Evolutionary conservation across 1,140 invertebrate species (phyloP), one percentile per base, ranked within the genome.

Genomic region (Whitmania pigra): DNA sequence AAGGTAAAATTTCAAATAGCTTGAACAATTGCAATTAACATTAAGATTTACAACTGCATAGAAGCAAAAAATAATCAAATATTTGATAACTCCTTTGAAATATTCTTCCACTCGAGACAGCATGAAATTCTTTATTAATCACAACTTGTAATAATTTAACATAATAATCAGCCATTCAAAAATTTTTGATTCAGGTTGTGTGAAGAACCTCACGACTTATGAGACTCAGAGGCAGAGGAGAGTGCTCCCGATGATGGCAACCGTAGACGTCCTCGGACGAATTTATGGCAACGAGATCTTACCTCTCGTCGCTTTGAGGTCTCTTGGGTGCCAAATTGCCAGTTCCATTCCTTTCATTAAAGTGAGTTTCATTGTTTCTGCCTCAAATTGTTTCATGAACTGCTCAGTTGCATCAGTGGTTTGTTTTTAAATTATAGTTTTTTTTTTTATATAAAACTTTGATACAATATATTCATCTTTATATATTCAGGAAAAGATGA

Each of bases 241-340:
- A 77, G 94, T 95, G 81, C 83, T 97, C 25, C 90, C 93, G 4
- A 89, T 90, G 0, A 90, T 96, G 87, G 77, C 90, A 0, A 88
- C 88, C 1, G 88, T 96, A 7, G 93, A 99, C 82, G 88, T 87
- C 11, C 82, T 99, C 29, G 89, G 97, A 76, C 83, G 89, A 55
- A 84, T 98, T 0, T 98, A 97, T 79, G 85, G 86, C 74, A 88
- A 87, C 15, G 86, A 89, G 43, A 87, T 88, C 25, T 83, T 87
- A 63, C 93, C 93, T 0, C 74, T 92, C 36, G 90, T 97, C 15
- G 79, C 94, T 0, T 78, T 89, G 0, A 83, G 94, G 74, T 91
- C 90, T 79, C 76, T 97, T 7, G 94, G 94, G 4, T 79, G 97
- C 25, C 89, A 94, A 80, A 76, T 93, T 9, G 88, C 90, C 0